Conservation (phyloP, 2,888 invertebrate species). For the Chrysina gloriosa region DNA sequence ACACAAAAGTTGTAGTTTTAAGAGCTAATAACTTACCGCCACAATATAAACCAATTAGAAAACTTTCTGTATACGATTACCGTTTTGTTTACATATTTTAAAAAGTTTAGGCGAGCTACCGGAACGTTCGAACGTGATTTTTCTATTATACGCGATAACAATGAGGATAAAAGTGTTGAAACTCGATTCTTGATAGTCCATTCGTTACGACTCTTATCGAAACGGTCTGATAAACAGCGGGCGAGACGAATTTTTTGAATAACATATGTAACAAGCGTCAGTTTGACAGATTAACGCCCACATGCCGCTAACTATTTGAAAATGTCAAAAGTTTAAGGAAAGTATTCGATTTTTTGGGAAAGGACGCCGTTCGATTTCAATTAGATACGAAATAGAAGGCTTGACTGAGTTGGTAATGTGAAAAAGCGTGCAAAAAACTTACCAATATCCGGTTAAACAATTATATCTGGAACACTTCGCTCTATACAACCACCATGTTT, state of each 20-base stretch:
- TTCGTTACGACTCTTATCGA: conserved; percentile 17
- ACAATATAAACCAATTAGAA: conserved; percentile 31
- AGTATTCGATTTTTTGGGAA: conserved; percentile 13
- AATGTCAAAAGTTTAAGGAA: conserved; percentile 55
- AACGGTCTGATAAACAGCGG: conserved; percentile 22
- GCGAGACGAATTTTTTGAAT: conserved; percentile 24
- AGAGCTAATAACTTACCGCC: conserved; percentile 24
- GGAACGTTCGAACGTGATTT: conserved; percentile 10
- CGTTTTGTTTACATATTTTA: conserved; percentile 32
- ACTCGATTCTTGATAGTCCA: background rate
- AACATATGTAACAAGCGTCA: conserved; percentile 49
- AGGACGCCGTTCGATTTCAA: conserved; percentile 29
- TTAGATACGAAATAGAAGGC: background rate
- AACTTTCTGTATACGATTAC: conserved; percentile 28
- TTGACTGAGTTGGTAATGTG: conserved; percentile 4
- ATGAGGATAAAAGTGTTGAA: background rate
- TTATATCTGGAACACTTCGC: conserved; percentile 55
- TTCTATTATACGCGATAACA: background rate
- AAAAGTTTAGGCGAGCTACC: conserved; percentile 1
- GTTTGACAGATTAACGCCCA: conserved; percentile 64
- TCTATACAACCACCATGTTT: conserved; percentile 62
- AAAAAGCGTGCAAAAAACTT: conserved; percentile 49
- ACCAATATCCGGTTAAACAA: conserved; percentile 59
- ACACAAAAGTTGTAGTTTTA: background rate
- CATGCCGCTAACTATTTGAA: conserved; percentile 60